These are phyloP conservation scores for Nylanderia fulva DNA, from an alignment of 1,140 invertebrate species.

Conservation along the genomic window DNA sequence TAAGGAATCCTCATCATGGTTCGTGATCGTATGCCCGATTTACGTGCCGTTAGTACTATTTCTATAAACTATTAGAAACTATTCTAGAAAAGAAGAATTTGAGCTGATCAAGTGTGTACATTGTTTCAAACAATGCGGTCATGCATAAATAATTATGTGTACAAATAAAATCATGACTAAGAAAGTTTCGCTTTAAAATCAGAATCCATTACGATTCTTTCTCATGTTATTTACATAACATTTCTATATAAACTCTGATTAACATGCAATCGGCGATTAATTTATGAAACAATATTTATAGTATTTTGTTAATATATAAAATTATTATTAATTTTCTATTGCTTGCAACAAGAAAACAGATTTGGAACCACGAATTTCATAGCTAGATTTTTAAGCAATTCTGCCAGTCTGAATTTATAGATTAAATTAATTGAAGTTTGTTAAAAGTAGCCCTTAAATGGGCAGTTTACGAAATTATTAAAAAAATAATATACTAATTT, in stretches of 20 bases:
- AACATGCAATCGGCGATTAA: too few species aligned
- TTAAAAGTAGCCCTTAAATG: background rate
- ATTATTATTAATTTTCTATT: too few species aligned
- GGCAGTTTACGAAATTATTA: background rate
- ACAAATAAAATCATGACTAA: background rate
- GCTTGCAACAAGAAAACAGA: too few species aligned
- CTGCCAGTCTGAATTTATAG: too few species aligned
- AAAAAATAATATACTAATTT: conserved; percentile 7
- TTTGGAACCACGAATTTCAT: too few species aligned
- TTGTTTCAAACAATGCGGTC: background rate
- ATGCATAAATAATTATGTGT: conserved; percentile 4
- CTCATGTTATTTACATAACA: background rate
- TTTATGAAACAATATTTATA: too few species aligned
- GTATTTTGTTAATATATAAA: too few species aligned
- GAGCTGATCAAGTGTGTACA: background rate
- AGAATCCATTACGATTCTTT: background rate
- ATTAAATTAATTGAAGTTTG: too few species aligned
- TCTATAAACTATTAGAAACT: conserved; percentile 21
- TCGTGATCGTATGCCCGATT: conserved; percentile 83
- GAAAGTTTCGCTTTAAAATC: background rate
- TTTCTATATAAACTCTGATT: too few species aligned
- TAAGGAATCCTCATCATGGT: conserved; percentile 78
- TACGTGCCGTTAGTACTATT: conserved; percentile 81
- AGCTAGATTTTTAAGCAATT: too few species aligned
- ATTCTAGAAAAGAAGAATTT: background rate